Percentiles rank a stretch among this genome's conserved stretches.
phyloP scores from a whole-genome alignment of 2,888 invertebrate genomes.

The Esperia sulphurella region DNA sequence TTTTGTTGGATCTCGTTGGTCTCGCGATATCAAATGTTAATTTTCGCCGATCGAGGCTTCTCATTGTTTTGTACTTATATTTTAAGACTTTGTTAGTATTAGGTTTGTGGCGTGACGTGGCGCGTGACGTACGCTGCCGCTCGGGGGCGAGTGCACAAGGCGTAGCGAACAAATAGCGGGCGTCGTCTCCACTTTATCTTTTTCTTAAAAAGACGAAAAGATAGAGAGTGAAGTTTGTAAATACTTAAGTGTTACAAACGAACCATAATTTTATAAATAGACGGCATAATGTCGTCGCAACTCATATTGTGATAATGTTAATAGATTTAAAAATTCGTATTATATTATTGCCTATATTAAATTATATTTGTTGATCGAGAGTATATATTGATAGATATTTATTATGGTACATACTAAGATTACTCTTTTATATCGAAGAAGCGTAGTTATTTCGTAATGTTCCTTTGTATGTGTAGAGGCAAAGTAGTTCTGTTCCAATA shows the following conservation, averaged over 20 bases:
- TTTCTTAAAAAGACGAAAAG: slow-evolving; percentile 33
- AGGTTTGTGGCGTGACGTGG: slow-evolving; percentile 2
- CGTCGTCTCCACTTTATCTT: slow-evolving; percentile 20
- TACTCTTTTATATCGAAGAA: slow-evolving; percentile 52
- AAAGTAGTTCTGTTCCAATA: slow-evolving; percentile 27
- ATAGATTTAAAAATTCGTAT: slow-evolving; percentile 59
- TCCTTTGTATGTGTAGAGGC: slow-evolving; percentile 41
- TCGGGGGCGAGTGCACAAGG: background rate
- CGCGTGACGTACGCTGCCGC: background rate
- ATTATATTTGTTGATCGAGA: slow-evolving; percentile 72
- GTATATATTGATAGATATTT: slow-evolving; percentile 72
- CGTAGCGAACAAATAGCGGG: slow-evolving; percentile 2
- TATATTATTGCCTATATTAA: slow-evolving; percentile 64
- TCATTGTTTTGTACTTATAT: slow-evolving; percentile 13
- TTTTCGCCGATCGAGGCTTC: slow-evolving; percentile 1
- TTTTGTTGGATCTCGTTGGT: slow-evolving; percentile 8
- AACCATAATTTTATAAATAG: slow-evolving; percentile 42
- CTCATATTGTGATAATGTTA: slow-evolving; percentile 67
- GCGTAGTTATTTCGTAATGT: slow-evolving; percentile 41
- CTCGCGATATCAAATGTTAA: background rate
- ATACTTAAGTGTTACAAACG: slow-evolving; percentile 38
- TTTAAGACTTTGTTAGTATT: slow-evolving; percentile 9
- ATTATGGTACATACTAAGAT: slow-evolving; percentile 58
- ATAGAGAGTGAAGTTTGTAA: slow-evolving; percentile 37
- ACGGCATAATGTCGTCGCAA: slow-evolving; percentile 56